Conservation (phyloP, 2,888 invertebrate genomes). For the Pandemis cinnamomeana region DNA sequence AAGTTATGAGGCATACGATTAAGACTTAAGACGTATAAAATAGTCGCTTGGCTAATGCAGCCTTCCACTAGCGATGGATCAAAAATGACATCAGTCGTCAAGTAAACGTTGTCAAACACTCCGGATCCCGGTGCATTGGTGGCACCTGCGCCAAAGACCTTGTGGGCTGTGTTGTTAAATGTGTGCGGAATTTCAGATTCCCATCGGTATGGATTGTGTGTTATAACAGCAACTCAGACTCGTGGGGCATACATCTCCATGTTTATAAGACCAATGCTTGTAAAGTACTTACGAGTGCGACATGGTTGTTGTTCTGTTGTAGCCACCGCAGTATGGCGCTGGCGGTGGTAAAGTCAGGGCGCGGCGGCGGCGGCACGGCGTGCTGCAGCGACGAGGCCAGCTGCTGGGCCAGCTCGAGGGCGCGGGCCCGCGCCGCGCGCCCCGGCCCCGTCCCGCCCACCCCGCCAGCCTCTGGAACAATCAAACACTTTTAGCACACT, state of each 20-base stretch:
- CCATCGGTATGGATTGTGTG: too few species aligned
- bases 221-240: not conserved
- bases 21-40: not conserved
- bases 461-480: conserved; percentile 63
- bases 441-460: conserved; percentile 66
- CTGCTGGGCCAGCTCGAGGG: conserved; percentile 86
- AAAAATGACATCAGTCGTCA: not conserved
- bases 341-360: conserved; percentile 87
- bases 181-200: not conserved
- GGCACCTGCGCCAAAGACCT: not conserved
- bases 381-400: conserved; percentile 87
- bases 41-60: not conserved
- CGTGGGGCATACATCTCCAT: not conserved
- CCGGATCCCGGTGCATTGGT: not conserved
- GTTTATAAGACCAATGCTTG: not conserved
- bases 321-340: conserved; percentile 88
- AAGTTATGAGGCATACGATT: not conserved
- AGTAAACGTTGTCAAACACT: not conserved
- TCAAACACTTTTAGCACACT: not conserved
- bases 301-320: conserved; percentile 81
- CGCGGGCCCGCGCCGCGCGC: conserved; percentile 79
- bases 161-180: not conserved
- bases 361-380: conserved; percentile 86
- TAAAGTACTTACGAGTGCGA: conserved; percentile 69
- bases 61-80: not conserved